Base-by-base conservation (phyloP, 2,888 invertebrate genomes). In the Heliconius charithonia region DNA sequence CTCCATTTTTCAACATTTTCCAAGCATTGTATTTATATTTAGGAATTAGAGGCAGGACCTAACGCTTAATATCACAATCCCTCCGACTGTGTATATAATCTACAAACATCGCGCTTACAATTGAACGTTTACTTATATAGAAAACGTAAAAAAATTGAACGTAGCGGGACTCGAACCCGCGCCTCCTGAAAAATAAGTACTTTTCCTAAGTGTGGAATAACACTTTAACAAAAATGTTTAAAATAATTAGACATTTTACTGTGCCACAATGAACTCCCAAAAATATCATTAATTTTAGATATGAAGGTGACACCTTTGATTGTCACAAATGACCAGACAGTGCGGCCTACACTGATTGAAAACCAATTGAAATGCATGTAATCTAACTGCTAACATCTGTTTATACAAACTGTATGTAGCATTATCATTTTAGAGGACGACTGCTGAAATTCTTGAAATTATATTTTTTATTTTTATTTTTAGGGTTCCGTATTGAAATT, bases 281-380 rank as follows among this genome's bases (percentile, higher is more conserved):
- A 63, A 13, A 41, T 37, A 73, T 4, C 25, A 62, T 41, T 41
- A 74, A 41, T 74, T 27, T 41, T 74, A 63, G 41, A n/a, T 12
- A 27, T 41, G 66, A 74, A 78, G 73, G 73, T 73, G 73, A 78
- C 77, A 59, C 56, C 41, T 77, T 62, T 59, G 66, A 78, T 78
- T 73, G 41, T 67, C 4, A 78, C 41, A 74, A 67, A 78, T 67
- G 73, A 73, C 63, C 62, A 63, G 63, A 67, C 27, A n/a, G 37
- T 66, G 27, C 67, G 29, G 67, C 27, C 65, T 41, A 32, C 67
- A 45, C 66, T 78, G 74, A 78, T 78, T 78, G 73, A n/a, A 74
- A 78, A 78, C 73, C 77, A 73, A 78, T 78, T 74, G 73, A 67
- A 72, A 62, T 74, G 73, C 72, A 59, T 72, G 59, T 72, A 56